Base-by-base conservation (phyloP, 2,888 invertebrate genomes). In the Drosophila kambysellisi region DNA sequence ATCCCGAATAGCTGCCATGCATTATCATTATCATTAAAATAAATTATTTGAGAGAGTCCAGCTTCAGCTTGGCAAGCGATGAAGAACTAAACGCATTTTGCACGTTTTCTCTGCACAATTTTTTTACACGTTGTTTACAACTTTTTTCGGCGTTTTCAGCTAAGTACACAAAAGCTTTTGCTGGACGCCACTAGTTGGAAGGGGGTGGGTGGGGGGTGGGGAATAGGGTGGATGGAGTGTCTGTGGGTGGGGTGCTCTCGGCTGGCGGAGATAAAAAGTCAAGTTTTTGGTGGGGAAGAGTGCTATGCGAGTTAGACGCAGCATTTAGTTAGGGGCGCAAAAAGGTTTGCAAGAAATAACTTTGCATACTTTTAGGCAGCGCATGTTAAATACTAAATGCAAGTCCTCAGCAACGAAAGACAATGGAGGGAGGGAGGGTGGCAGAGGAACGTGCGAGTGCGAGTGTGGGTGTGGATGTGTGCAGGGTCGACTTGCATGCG, bases 51-150 rank as follows among this genome's bases (percentile, higher is more conserved):
- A 85, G 84, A 79, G 81, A 77, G 83, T 82, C 79, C 79, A 63
- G 70, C 70, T 56, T 58, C 79, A 63, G 70, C 70, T 56, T 58
- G 51, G 46, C 43, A 65, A 79, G 71, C 81, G 67, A 70, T 70
- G 53, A 68, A 63, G 62, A 81, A 82, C 82, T 75, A 79, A 89
- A 89, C 90, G 86, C 83, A 89, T 88, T 85, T 90, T 83, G 87
- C 87, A 87, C 87, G 87, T 87, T 83, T 88, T 74, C 63, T 81
- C 72, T 83, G 79, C 77, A 69, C 69, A 83, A 90, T 88, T 83
- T 90, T 87, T 87, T 87, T 87, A 87, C 90, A 90, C 81, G 83
- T 83, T 87, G 90, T 87, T 87, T 88, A 87, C 81, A 88, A 90
- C 87, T 88, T 90, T 85, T 79, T 88, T 77, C 70, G 65, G 66